Conservation (phyloP, 2,113 vertebrate genomes). For the Sapayoa aenigma region DNA sequence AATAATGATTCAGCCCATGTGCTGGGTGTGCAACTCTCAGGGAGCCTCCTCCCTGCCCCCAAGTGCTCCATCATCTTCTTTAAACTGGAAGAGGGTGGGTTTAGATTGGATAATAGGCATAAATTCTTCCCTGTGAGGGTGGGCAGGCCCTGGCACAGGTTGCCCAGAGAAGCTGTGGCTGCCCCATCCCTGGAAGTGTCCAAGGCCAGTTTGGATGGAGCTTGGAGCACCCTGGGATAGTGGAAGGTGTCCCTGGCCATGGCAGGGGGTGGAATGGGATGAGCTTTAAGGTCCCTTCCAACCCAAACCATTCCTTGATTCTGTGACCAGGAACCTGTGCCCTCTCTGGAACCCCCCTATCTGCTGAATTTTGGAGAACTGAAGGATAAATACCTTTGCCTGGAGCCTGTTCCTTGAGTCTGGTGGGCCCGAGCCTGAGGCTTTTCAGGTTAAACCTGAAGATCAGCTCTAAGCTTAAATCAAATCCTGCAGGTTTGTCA, state of each 20-base stretch:
- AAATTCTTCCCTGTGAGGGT: background rate
- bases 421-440: background rate
- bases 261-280: background rate
- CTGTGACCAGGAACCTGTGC: background rate
- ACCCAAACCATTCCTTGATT: background rate
- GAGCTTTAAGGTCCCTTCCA: background rate
- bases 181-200: background rate
- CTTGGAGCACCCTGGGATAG: background rate
- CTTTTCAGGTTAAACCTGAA: slow-evolving; percentile 5
- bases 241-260: background rate
- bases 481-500: background rate
- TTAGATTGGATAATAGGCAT: background rate
- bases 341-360: background rate
- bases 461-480: background rate
- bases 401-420: background rate
- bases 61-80: background rate
- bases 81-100: background rate
- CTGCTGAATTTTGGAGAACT: background rate
- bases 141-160: background rate
- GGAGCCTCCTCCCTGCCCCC: background rate
- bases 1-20: background rate
- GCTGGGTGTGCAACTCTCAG: fast-evolving
- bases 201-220: background rate
- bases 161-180: background rate
- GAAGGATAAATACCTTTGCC: background rate